Base-by-base conservation (phyloP, 2,797 vertebrate genomes). In the Myiothlypis chrysogaster region DNA sequence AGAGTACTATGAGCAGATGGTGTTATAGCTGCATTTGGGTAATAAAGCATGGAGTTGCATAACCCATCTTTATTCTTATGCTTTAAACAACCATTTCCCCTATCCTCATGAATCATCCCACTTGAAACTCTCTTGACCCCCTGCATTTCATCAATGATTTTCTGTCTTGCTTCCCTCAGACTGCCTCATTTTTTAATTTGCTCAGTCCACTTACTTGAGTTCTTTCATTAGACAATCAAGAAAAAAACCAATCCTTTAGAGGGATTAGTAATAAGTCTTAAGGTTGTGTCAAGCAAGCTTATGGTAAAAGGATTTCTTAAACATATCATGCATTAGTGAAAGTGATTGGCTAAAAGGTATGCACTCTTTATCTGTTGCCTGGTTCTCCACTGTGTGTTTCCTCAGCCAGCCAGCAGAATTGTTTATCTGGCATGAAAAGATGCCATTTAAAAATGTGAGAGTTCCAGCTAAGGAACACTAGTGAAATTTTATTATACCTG, bases 231-330 rank as follows among this genome's bases (percentile, higher is more conserved):
- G 82, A 87, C 28, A 86, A 84, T 79, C 39, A 83, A 89, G 71
- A 75, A 78, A 80, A 83, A 79, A 91, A 89, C 1, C 57, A 60
- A 88, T 55, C 87, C 83, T 88, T 88, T 86, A 68, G 89, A 91
- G 28, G 82, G 87, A 96, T 95, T 96, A 96, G 76, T 76, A 90
- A 90, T 83, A 93, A 90, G 86, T 83, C 86, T 89, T 89, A 93
- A 93, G 91, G 72, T 83, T 91, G 73, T 83, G 89, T 91, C 91
- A 96, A 93, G 85, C 57, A 93, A 97, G 94, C 84, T 96, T 97
- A 96, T 37, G 27, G 72, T 96, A 94, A 96, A 96, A 91, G 92
- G 95, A 96, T 97, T 97, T 96, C 95, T 96, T 96, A 96, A 94
- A 91, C 61, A 46, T 86, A 69, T 72, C 91, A 81, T 56, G 94